These are phyloP conservation scores for Leucophenga montana DNA, from an alignment of 2,888 invertebrate genomes.

Conservation along the genomic window DNA sequence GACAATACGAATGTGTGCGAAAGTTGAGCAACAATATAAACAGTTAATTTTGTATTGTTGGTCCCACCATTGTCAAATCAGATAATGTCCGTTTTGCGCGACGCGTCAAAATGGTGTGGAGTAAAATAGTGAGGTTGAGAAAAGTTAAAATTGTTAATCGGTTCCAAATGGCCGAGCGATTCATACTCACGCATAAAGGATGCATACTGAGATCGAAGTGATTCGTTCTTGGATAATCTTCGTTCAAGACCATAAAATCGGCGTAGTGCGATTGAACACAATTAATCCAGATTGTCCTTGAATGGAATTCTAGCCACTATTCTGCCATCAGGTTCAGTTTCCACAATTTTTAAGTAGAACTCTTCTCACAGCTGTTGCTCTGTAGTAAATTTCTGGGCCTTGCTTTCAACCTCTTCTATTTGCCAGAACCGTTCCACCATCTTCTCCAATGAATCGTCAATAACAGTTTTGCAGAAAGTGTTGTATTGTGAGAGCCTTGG, in stretches of 20 bases:
- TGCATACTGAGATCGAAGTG: neutral
- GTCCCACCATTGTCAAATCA: constrained; percentile 25
- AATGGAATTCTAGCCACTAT: no score
- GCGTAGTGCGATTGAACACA: neutral
- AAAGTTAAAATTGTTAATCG: neutral
- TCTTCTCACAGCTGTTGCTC: neutral
- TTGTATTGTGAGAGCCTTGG: neutral
- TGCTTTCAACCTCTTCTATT: neutral
- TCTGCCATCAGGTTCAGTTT: neutral
- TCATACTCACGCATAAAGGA: constrained; percentile 3
- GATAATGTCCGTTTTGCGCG: neutral
- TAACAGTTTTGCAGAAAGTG: neutral
- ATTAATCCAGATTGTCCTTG: constrained; percentile 19
- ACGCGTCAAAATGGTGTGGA: constrained; percentile 4
- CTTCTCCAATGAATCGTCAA: neutral
- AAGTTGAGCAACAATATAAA: constrained; percentile 23
- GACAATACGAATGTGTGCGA: neutral
- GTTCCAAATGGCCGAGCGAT: neutral
- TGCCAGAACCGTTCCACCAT: neutral
- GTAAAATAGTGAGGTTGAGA: no score
- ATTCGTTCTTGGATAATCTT: constrained; percentile 18
- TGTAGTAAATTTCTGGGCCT: neutral
- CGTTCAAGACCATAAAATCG: constrained; percentile 15
- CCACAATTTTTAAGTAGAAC: neutral
- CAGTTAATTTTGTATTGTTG: constrained; percentile 26